Evolutionary conservation across 2,113 vertebrate species (phyloP).

Genomic region (Toxotes jaculatrix): DNA sequence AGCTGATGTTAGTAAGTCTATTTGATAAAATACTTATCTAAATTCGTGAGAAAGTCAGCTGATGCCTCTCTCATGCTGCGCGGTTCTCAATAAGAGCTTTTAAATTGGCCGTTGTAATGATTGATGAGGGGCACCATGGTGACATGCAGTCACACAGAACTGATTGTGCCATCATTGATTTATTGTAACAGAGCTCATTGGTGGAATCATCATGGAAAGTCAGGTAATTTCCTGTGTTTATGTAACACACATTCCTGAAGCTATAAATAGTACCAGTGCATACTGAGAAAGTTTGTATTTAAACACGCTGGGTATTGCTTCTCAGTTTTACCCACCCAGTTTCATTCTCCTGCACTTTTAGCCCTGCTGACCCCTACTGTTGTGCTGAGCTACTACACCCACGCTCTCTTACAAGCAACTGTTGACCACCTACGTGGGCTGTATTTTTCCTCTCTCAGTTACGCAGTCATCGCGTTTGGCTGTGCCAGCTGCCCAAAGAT

Average conservation of each 20-base stretch:
- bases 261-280: background rate
- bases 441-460: slow-evolving; percentile 78
- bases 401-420: background rate
- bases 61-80: background rate
- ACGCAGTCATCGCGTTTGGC: slow-evolving; percentile 97
- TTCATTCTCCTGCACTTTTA: background rate
- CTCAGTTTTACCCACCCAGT: background rate
- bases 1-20: slow-evolving; percentile 28
- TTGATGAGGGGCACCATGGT: background rate
- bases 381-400: slow-evolving; percentile 10
- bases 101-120: slow-evolving; percentile 20
- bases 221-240: slow-evolving; percentile 10
- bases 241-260: background rate
- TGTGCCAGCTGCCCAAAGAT: slow-evolving; percentile 99
- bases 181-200: slow-evolving; percentile 18
- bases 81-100: slow-evolving; percentile 14
- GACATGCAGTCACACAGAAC: slow-evolving; percentile 18
- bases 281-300: background rate
- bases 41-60: slow-evolving; percentile 22
- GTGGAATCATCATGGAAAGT: slow-evolving; percentile 9
- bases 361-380: slow-evolving; percentile 44
- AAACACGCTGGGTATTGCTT: background rate
- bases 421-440: background rate
- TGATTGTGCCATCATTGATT: slow-evolving; percentile 14
- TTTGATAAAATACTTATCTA: slow-evolving; percentile 33